Evolutionary conservation across 2,888 invertebrate species (phyloP), one percentile per base, ranked within the genome.

Genomic region (Plagiodera versicolora): DNA sequence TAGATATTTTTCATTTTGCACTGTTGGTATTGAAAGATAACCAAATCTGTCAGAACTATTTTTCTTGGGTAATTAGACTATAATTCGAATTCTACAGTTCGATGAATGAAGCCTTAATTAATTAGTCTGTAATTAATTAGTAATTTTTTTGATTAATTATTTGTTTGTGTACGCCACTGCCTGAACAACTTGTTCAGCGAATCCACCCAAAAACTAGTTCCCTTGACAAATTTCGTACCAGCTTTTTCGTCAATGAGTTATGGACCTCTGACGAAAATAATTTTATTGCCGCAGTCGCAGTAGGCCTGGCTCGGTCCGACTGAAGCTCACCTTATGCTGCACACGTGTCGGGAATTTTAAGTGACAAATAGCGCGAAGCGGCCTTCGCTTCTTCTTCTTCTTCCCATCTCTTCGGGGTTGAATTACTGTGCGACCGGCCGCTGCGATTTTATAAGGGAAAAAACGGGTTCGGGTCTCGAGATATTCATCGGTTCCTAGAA

Each of bases 331-430:
- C 69, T 67, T 69, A 65, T 69, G 69, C 60, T 65, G 65, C 65
- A 66, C 67, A 69, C 69, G 69, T 69, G 69, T 69, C 56, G 63
- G 55, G 69, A 66, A 68, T 68, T 67, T 61, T 64, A 64, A 67
- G 63, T 65, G 66, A 66, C 67, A 63, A 65, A 67, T 64, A 54
- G 60, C 56, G 57, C 35, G 48, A 20, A 24, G 19, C 18, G 51
- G 24, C 52, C 39, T 52, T 52, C 52, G 20, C 17, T 35, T 52
- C 32, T n/a, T 4, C 9, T 6, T 28, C 5, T 28, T 32, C 32
- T 32, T 32, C 32, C 2, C 10, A n/a, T n/a, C 5, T 45, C 39
- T 39, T 52, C 39, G 24, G 53, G 44, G 44, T 53, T 44, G 45
- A 19, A 44, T 19, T 51, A 17, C 32, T 30, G 8, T 24, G 3